phyloP scores from a whole-genome alignment of 92 coral and sea anemone species.

The Palythoa heliodiscus region DNA sequence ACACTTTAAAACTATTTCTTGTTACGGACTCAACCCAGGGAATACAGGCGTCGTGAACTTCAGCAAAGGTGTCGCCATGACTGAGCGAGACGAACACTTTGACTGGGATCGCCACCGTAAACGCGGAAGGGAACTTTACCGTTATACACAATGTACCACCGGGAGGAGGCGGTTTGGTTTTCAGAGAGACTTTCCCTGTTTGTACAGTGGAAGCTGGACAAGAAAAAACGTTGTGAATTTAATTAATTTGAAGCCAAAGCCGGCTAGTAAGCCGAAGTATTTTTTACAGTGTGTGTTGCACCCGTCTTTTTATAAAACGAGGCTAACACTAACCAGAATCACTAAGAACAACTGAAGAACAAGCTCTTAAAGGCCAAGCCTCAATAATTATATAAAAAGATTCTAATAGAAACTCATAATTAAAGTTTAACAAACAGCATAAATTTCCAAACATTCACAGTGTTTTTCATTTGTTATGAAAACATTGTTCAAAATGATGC shows the following conservation, averaged over 20 bases:
- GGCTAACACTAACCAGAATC: too few species aligned
- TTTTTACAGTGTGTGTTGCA: neutral
- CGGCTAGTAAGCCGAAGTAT: neutral
- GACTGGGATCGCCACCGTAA: constrained; percentile 38
- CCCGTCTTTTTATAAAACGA: too few species aligned
- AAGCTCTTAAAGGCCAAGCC: too few species aligned
- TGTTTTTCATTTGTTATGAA: too few species aligned
- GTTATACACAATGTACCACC: constrained; percentile 24
- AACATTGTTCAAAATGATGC: too few species aligned
- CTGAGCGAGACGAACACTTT: constrained; percentile 51
- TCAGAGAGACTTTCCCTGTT: neutral
- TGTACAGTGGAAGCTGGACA: neutral
- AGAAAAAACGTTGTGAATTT: neutral
- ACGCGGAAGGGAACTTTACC: constrained; percentile 32
- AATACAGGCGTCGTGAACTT: constrained; percentile 54
- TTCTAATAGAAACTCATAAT: too few species aligned
- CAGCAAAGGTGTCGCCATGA: constrained; percentile 3
- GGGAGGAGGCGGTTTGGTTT: neutral
- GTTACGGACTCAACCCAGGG: constrained; percentile 55
- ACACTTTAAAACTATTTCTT: constrained; percentile 41
- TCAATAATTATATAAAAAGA: too few species aligned
- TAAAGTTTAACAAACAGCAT: too few species aligned
- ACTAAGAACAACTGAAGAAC: too few species aligned
- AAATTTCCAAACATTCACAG: too few species aligned
- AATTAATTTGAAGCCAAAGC: neutral